These are phyloP conservation scores for Acomys russatus DNA, from an alignment of 2,797 vertebrate species.

Conservation along the genomic window DNA sequence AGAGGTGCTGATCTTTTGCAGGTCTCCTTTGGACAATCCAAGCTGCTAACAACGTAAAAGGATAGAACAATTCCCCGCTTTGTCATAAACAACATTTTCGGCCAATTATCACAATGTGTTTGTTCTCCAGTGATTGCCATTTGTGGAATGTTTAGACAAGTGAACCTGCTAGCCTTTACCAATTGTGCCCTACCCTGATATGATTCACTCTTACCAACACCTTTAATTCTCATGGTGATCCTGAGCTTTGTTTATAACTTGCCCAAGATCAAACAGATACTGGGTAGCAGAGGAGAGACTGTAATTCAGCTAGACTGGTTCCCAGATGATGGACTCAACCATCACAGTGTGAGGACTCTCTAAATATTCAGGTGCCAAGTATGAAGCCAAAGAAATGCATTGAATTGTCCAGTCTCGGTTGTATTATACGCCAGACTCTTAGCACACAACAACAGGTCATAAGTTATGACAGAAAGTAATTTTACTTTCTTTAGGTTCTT, in stretches of 20 bases:
- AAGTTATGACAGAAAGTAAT: slow-evolving; percentile 1
- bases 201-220: background rate
- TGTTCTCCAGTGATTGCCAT: background rate
- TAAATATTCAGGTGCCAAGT: slow-evolving; percentile 49
- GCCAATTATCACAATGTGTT: background rate
- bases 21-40: background rate
- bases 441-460: background rate
- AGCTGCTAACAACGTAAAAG: background rate
- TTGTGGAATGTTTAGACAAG: slow-evolving; percentile 17
- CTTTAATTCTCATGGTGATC: slow-evolving; percentile 3
- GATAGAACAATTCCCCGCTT: too few species aligned
- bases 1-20: background rate
- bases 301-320: background rate
- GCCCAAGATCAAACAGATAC: background rate
- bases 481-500: slow-evolving; percentile 21
- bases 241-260: background rate
- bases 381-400: background rate
- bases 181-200: background rate
- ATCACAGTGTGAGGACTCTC: background rate
- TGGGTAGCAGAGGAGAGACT: background rate
- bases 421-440: background rate
- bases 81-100: background rate
- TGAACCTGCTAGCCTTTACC: background rate
- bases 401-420: slow-evolving; percentile 9
- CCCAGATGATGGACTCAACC: background rate